Conservation (phyloP, 2,888 invertebrate genomes). For the Cremastobaeus sp. region DNA sequence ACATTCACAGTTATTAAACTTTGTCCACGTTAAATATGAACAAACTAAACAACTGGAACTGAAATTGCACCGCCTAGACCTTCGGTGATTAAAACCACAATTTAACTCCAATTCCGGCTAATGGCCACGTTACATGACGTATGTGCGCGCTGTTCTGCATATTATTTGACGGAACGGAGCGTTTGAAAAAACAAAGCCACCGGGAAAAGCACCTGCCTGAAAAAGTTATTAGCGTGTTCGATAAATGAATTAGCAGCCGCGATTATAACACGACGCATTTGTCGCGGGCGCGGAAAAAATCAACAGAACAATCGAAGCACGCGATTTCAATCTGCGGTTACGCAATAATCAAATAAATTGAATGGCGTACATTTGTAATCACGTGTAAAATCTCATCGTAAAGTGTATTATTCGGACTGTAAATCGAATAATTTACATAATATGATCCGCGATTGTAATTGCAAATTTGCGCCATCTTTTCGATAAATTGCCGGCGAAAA, state of each 20-base stretch:
- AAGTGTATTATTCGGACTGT: not conserved
- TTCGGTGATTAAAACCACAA: slow-evolving; percentile 57
- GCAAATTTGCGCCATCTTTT: not conserved
- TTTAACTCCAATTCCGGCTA: slow-evolving; percentile 55
- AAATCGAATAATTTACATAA: slow-evolving; percentile 11
- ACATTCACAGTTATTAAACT: slow-evolving; percentile 57
- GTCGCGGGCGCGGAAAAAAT: no score
- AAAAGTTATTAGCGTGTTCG: no score
- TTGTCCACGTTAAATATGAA: slow-evolving; percentile 58
- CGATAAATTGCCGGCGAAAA: not conserved
- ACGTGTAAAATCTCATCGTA: slow-evolving; percentile 7
- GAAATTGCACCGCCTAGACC: slow-evolving; percentile 54
- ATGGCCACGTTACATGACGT: slow-evolving; percentile 28
- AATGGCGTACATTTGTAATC: slow-evolving; percentile 1
- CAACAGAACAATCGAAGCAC: no score
- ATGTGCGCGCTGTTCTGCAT: slow-evolving; percentile 19
- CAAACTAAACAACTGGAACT: slow-evolving; percentile 57
- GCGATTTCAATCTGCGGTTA: slow-evolving; percentile 1
- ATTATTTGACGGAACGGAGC: slow-evolving; percentile 34
- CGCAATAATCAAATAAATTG: slow-evolving; percentile 16
- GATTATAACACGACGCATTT: no score
- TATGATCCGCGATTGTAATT: not conserved
- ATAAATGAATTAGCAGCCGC: no score
- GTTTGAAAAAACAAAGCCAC: no score
- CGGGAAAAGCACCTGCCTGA: no score